These are phyloP conservation scores for Heliconius ethilla DNA, from an alignment of 2,888 invertebrate species.

Conservation along the genomic window DNA sequence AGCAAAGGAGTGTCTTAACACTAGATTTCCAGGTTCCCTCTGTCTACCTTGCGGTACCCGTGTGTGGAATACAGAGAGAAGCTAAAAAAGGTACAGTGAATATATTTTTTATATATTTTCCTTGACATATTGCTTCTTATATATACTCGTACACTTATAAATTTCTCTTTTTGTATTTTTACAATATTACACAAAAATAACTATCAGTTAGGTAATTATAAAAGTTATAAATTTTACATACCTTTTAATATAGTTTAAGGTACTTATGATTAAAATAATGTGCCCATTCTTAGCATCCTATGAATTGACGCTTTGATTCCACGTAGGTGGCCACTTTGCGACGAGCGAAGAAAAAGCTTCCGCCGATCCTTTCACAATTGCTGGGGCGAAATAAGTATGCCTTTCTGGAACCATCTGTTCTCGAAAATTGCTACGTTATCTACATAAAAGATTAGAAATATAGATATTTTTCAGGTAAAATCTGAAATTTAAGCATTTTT, in stretches of 20 bases:
- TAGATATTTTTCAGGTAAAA: constrained; percentile 20
- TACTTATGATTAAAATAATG: constrained; percentile 24
- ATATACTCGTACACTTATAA: background rate
- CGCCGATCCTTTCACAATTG: constrained; percentile 57
- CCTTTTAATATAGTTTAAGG: background rate
- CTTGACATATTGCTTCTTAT: background rate
- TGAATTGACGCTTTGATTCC: constrained; percentile 55
- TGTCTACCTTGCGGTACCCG: too few relatives aligned
- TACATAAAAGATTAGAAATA: constrained; percentile 35
- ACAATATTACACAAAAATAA: too few relatives aligned
- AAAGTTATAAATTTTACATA: too few relatives aligned
- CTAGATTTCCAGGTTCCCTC: too few relatives aligned
- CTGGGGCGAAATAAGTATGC: constrained; percentile 58
- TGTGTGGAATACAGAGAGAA: too few relatives aligned
- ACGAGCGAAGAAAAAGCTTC: constrained; percentile 59
- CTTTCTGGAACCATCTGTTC: constrained; percentile 47
- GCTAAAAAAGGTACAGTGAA: too few relatives aligned
- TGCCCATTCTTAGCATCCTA: constrained; percentile 42
- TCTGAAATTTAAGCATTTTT: background rate
- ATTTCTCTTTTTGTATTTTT: too few relatives aligned
- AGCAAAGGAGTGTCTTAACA: too few relatives aligned
- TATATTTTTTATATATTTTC: background rate
- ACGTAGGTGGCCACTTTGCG: constrained; percentile 58
- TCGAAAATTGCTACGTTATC: constrained; percentile 43
- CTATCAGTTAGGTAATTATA: too few relatives aligned